Evolutionary conservation across 2,113 vertebrate species (phyloP).

Genomic region (Hippocampus zosterae): DNA sequence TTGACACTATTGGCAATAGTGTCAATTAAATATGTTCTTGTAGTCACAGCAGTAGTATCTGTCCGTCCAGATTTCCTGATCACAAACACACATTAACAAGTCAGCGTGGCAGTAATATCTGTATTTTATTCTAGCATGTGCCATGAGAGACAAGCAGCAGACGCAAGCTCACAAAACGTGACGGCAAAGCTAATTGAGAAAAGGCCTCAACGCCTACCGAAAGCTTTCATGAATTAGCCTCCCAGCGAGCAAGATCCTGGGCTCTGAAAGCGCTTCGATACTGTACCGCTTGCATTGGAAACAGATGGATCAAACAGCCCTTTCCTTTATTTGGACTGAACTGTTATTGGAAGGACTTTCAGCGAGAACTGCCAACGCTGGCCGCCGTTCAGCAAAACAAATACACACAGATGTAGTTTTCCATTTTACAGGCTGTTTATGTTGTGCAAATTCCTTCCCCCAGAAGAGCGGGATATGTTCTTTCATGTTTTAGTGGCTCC

Average conservation of each 20-base stretch:
- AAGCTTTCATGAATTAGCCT: conserved; percentile 37
- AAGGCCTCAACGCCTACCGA: conserved; percentile 37
- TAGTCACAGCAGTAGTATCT: background rate
- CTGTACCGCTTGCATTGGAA: conserved; percentile 50
- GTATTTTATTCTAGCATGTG: background rate
- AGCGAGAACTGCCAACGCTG: conserved; percentile 71
- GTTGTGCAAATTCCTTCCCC: conserved; percentile 70
- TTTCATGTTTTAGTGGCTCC: conserved; percentile 73
- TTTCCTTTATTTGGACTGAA: conserved; percentile 47
- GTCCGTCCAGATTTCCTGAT: background rate
- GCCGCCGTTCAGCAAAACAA: conserved; percentile 66
- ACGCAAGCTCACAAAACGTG: conserved; percentile 14
- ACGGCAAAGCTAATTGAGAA: conserved; percentile 36
- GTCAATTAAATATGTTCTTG: background rate
- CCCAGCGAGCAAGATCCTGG: conserved; percentile 35
- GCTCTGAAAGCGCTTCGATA: conserved; percentile 45
- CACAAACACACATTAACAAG: background rate
- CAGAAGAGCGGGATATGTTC: conserved; percentile 62
- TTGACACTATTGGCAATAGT: no score
- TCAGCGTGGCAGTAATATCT: background rate
- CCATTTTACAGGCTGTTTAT: conserved; percentile 79
- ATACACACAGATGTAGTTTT: conserved; percentile 76
- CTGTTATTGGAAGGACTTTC: conserved; percentile 70
- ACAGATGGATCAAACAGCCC: conserved; percentile 60
- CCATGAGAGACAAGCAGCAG: background rate